These are phyloP conservation scores for Tachina fera DNA, from an alignment of 2,888 invertebrate species.

Conservation along the genomic window DNA sequence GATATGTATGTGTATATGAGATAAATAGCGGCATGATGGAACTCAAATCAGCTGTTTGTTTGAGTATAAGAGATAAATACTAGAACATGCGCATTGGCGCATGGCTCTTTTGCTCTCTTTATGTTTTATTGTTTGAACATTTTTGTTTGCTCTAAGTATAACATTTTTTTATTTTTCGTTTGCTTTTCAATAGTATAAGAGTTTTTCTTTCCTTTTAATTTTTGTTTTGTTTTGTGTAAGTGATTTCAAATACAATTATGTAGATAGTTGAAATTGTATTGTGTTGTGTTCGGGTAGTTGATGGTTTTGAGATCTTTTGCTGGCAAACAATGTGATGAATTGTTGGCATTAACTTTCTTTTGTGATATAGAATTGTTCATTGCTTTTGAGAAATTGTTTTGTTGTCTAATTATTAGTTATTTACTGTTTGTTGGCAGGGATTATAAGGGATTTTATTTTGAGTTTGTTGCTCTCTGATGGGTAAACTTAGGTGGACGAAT, in stretches of 20 bases:
- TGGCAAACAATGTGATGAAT: not conserved
- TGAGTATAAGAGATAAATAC: not conserved
- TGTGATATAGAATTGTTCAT: constrained; percentile 7
- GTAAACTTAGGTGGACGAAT: constrained; percentile 7
- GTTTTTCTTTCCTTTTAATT: constrained; percentile 26
- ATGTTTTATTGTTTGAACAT: not conserved
- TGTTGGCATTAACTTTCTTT: constrained; percentile 1
- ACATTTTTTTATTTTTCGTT: not conserved
- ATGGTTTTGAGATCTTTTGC: constrained; percentile 29
- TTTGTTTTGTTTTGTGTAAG: not conserved
- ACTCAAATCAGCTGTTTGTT: not conserved
- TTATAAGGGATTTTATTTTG: constrained; percentile 22
- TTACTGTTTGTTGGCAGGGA: constrained; percentile 37
- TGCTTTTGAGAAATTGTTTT: constrained; percentile 18
- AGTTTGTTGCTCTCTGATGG: constrained; percentile 17
- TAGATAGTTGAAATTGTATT: not conserved
- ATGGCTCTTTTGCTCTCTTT: not conserved
- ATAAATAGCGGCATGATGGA: not conserved
- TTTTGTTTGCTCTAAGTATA: constrained; percentile 20
- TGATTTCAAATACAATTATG: not conserved
- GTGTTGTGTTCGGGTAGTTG: not conserved
- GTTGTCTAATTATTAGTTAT: constrained; percentile 20
- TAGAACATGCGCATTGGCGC: constrained; percentile 13
- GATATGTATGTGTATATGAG: not conserved
- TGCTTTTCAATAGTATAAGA: constrained; percentile 19